Evolutionary conservation across 2,113 vertebrate genomes (phyloP), one percentile per base, ranked within the genome.

Genomic region (Gallinago jamesoni): DNA sequence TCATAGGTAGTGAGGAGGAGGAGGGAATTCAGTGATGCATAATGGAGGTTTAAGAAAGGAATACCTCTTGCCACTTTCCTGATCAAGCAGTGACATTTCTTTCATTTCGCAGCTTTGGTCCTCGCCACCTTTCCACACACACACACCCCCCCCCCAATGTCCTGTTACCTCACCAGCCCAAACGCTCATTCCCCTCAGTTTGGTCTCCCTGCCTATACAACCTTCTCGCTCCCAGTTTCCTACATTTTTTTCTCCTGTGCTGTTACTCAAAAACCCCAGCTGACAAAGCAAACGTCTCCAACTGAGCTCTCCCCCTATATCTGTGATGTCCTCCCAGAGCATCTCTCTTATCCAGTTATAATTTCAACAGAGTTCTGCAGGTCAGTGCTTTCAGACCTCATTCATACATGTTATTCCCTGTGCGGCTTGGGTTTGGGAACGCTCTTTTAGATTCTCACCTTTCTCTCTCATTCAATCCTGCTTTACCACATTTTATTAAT

Each of bases 61-160:
- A 63, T 27, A 33, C 14, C 22, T 59, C 43, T 23, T 66, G 14
- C 20, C 9, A 2, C 27, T 4, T 60, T 87, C n/a, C 53, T 43
- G 27, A 37, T n/a, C 19, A 59, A 72, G 25, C 7, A 21, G 41
- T 50, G 59, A 17, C 33, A 33, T 57, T 69, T 69, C 33, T 21
- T 53, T 60, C 30, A 21, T 14, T 75, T 64, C 50, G 70, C n/a
- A 33, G 4, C 48, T 12, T 62, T 35, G 12, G 28, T 28, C 21
- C 19, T 74, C 1, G 0, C 28, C 48, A 52, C 14, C 12, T 80
- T 76, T 63, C 12, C 56, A 31, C 21, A n/a, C n/a, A n/a, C n/a
- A n/a, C n/a, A n/a, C n/a, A n/a, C n/a, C n/a, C n/a, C 12, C 9
- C 33, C 20, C 6, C 12, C 1, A 0, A 30, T 9, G 2, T 56